These are phyloP conservation scores for Sceliomorpha sp. DNA, from an alignment of 2,888 invertebrate species.

Conservation along the genomic window DNA sequence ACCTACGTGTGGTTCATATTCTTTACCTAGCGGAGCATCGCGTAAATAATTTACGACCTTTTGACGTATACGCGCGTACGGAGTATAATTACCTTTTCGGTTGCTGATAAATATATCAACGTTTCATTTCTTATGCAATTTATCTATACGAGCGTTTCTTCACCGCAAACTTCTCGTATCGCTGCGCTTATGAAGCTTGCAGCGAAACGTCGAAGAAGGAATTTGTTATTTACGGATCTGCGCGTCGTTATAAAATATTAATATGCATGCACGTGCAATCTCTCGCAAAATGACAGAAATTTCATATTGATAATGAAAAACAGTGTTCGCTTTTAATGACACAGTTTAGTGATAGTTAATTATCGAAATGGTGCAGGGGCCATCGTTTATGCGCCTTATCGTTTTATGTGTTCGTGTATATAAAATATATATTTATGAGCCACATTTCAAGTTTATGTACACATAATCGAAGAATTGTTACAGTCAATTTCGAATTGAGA, in stretches of 20 bases:
- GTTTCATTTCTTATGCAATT: too few species aligned
- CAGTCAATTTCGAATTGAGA: not conserved
- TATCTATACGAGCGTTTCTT: too few species aligned
- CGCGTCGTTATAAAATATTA: too few species aligned
- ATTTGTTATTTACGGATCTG: too few species aligned
- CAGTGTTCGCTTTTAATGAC: constrained; percentile 1
- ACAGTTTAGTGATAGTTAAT: constrained; percentile 21
- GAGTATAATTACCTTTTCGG: not conserved
- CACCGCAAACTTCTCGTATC: too few species aligned
- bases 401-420: constrained; percentile 10
- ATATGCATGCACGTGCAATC: not conserved
- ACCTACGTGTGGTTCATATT: not conserved
- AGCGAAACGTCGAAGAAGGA: too few species aligned
- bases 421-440: too few species aligned
- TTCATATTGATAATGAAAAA: constrained; percentile 12
- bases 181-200: too few species aligned
- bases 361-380: constrained; percentile 39
- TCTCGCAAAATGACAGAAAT: not conserved
- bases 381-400: constrained; percentile 21
- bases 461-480: constrained; percentile 2
- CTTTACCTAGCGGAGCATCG: not conserved
- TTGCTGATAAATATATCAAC: too few species aligned
- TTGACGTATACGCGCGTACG: not conserved
- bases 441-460: not conserved
- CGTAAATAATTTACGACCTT: not conserved